Conservation (phyloP, 2,113 vertebrate species). For the Pollimyrus isidori region DNA sequence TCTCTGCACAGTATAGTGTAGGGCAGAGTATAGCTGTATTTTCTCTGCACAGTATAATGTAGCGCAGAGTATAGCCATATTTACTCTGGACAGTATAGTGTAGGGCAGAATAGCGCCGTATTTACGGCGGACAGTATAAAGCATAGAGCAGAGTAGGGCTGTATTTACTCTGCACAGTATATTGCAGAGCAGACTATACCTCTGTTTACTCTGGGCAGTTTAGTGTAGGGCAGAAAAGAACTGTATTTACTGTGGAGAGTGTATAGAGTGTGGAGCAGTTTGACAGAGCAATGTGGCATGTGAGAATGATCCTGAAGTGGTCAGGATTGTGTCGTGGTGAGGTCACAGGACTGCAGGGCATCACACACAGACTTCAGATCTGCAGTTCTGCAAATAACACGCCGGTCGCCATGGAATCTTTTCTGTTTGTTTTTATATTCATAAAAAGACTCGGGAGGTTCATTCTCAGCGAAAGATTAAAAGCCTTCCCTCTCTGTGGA, state of each 20-base stretch:
- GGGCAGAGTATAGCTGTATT: not conserved
- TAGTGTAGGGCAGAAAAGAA: not conserved
- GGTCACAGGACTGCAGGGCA: not conserved
- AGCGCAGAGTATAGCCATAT: not conserved
- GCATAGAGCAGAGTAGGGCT: not conserved
- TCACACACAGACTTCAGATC: not conserved
- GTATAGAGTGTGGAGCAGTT: not conserved
- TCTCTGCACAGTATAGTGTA: not conserved
- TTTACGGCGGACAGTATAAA: no score
- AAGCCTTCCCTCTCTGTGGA: not conserved
- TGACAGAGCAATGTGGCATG: not conserved
- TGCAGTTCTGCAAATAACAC: not conserved
- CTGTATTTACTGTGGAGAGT: not conserved
- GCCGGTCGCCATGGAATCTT: not conserved
- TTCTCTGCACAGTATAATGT: not conserved
- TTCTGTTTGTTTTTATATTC: not conserved
- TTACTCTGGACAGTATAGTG: not conserved
- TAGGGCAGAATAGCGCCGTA: not conserved
- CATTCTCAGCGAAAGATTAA: not conserved
- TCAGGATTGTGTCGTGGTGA: not conserved
- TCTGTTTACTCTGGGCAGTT: not conserved
- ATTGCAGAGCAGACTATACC: not conserved
- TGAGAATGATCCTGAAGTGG: not conserved
- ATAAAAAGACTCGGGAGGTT: not conserved
- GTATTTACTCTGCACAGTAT: not conserved